These are phyloP conservation scores for Euzetes globulus DNA, from an alignment of 2,888 invertebrate genomes.

Conservation along the genomic window DNA sequence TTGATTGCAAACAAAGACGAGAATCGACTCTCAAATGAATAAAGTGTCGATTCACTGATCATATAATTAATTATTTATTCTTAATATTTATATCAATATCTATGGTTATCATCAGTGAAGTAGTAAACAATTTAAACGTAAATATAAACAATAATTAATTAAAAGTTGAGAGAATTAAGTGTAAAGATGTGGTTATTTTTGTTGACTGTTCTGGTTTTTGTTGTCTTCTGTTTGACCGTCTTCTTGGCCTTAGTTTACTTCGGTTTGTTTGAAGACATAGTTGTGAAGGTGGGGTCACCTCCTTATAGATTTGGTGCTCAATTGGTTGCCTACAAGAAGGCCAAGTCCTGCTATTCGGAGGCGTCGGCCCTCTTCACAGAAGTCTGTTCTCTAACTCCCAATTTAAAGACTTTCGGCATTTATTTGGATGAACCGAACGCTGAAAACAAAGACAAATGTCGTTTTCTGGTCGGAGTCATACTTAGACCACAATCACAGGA, in stretches of 20 bases:
- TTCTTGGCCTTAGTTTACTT: conserved; percentile 45
- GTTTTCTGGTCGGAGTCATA: conserved; percentile 49
- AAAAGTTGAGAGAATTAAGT: not conserved
- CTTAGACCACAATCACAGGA: conserved; percentile 43
- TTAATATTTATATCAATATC: no score
- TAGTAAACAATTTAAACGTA: no score
- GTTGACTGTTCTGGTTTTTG: conserved; percentile 39
- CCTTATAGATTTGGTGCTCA: conserved; percentile 45
- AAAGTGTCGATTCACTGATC: no score
- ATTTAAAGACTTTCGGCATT: conserved; percentile 47
- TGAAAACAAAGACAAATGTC: conserved; percentile 36
- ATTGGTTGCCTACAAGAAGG: conserved; percentile 49
- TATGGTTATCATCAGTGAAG: no score
- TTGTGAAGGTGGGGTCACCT: conserved; percentile 47
- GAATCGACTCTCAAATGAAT: no score
- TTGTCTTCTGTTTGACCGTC: conserved; percentile 45
- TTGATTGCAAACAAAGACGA: no score
- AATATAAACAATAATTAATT: not conserved
- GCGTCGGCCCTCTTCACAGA: conserved; percentile 49
- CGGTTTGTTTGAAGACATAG: conserved; percentile 46
- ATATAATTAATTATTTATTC: no score
- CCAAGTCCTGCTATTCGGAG: conserved; percentile 49
- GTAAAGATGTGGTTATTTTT: not conserved
- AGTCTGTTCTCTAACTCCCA: conserved; percentile 46
- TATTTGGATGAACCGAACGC: conserved; percentile 51